Evolutionary conservation across 2,888 invertebrate species (phyloP), one percentile per base, ranked within the genome.

Genomic region (Strigamia crassipes): DNA sequence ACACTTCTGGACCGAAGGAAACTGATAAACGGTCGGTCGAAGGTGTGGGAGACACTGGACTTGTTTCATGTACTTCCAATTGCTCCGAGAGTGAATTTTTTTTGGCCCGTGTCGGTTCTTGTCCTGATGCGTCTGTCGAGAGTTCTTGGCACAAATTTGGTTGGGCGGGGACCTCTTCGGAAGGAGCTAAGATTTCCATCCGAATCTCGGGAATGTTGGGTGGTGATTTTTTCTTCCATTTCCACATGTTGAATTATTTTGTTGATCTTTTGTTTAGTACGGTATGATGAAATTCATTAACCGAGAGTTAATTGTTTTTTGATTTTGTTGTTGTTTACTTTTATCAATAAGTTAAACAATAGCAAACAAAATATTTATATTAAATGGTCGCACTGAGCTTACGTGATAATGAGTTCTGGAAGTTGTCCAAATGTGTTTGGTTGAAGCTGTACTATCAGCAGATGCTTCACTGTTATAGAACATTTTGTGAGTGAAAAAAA

Each of bases 1-100:
- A 73, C 0, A 90, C 86, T 83, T 90, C 91, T 15, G 90, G 90
- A 0, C 92, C 92, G 90, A 93, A 93, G 77, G 92, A 93, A 83
- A 93, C 93, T 13, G 93, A 93, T 73, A 93, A 89, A 81, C 92
- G 90, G 87, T 93, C 93, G 80, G 92, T 90, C 0, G 93, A 92
- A 6, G 92, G 92, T 86, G 92, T 92, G 1, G 92, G 92, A 0
- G 92, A 93, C 0, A 90, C 88, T 21, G 34, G 80, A 56, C 73
- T 73, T 31, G n/a, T 73, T 73, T 73, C 27, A 4, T 31, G 73
- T n/a, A 56, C 56, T 6, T 56, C 56, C 56, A 73, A 73, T 27
- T 73, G 73, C 13, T 73, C 73, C 73, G 73, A 73, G 73, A 73
- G 73, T n/a, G 73, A 73, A 73, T 73, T 73, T 73, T 73, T 66